Base-by-base conservation (phyloP, 2,113 vertebrate species). In the Pogona vitticeps region DNA sequence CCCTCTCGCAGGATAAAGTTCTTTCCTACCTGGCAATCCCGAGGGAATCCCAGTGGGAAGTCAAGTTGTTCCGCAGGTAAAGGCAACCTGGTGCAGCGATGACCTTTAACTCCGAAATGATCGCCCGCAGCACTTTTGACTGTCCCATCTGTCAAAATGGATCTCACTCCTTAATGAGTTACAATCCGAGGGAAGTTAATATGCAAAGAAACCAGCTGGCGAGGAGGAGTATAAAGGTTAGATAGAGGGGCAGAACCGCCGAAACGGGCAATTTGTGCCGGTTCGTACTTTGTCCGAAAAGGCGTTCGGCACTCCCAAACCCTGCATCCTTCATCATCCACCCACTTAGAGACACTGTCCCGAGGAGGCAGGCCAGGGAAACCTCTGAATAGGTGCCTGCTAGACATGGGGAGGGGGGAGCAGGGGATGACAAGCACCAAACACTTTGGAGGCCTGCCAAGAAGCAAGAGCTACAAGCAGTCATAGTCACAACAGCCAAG, bases 101-200 rank as follows among this genome's bases (percentile, higher is more conserved):
- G 78, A 75, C 78, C 78, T 86, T 86, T 86, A 42, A 26, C 40
- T 73, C 6, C 12, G 70, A 73, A 65, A 75, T 56, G 40, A 75
- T 81, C 23, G 79, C 70, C 85, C 28, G 85, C 58, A 76, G 85
- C 33, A 75, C n/a, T 80, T 75, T 81, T 67, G 77, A 63, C 3
- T 18, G 23, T 15, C 78, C 85, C 71, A 86, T 81, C 85, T 86
- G 85, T 81, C 42, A 63, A 86, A 81, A 52, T 52, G 71, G 78
- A 75, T 81, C 38, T 1, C 31, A 81, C 38, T 75, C 71, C 7
- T 21, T 65, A 81, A 86, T 38, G 40, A 65, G 21, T 31, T 65
- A 21, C 78, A 33, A 75, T 72, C 63, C 31, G 14, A 52, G 68
- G 36, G 42, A 63, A 75, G 85, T 63, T 20, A 73, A 73, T 36